A percentile compares a stretch with the other conserved stretches of the same genome.
phyloP scores from a whole-genome alignment of 2,797 vertebrate species.

The Aldrovandia affinis region DNA sequence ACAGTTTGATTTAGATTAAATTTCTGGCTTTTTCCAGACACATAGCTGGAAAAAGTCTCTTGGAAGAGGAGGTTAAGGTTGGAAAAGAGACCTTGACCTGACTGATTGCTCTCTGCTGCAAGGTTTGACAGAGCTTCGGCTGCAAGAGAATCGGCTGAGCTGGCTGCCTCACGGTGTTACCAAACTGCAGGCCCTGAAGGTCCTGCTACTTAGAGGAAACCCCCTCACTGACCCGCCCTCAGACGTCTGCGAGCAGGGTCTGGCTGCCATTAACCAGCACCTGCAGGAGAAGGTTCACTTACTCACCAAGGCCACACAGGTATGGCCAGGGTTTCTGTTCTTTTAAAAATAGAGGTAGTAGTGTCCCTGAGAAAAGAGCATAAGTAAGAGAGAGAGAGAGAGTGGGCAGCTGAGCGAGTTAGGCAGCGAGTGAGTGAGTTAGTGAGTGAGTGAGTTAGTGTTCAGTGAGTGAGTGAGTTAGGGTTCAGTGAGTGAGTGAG shows the following conservation, averaged over 20 bases:
- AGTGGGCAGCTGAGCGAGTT: no score
- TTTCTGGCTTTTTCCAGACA: background rate
- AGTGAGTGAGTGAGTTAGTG: no score
- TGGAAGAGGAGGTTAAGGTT: background rate
- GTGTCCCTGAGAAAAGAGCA: background rate
- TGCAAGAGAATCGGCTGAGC: slow-evolving; percentile 62
- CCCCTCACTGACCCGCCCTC: slow-evolving; percentile 51
- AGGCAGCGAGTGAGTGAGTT: no score
- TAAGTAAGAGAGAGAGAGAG: no score
- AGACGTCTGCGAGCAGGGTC: slow-evolving; percentile 53
- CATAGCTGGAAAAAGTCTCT: background rate
- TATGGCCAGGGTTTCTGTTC: slow-evolving; percentile 25
- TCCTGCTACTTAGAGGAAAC: slow-evolving; percentile 56
- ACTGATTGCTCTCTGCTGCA: slow-evolving; percentile 16
- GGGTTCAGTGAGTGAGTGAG: no score
- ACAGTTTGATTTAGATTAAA: no score
- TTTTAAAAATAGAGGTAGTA: background rate
- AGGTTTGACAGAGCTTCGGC: slow-evolving; percentile 61
- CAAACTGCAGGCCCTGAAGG: slow-evolving; percentile 51
- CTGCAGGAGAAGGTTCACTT: slow-evolving; percentile 38
- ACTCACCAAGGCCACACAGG: slow-evolving; percentile 50
- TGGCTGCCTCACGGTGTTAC: slow-evolving; percentile 60
- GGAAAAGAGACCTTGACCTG: background rate
- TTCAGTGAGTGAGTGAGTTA: no score
- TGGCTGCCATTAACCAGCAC: slow-evolving; percentile 51